These are phyloP conservation scores for Dipodomys spectabilis DNA, from an alignment of 2,113 vertebrate species.

Conservation along the genomic window DNA sequence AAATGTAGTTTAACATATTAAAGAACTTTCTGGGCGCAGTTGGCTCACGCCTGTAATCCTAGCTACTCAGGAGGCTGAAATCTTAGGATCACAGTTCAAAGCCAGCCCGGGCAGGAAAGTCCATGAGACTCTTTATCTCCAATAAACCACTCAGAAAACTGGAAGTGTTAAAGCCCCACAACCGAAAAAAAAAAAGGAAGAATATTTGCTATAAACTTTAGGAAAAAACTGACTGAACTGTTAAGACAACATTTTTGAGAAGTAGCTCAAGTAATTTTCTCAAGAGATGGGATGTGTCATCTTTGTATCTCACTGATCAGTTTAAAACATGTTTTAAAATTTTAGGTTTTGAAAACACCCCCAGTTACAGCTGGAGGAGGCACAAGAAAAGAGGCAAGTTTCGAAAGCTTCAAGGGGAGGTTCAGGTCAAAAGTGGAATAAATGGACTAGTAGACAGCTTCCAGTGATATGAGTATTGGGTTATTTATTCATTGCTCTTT, in stretches of 20 bases:
- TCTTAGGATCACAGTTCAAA: no score
- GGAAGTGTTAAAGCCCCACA: no score
- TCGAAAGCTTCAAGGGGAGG: no score
- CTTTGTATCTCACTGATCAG: neutral
- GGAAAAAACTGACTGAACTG: neutral
- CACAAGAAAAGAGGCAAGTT: neutral
- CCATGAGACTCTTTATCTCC: no score
- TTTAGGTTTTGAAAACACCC: neutral
- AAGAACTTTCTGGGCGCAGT: neutral
- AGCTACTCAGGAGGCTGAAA: no score
- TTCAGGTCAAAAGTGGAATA: no score
- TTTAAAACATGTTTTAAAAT: conserved; percentile 13
- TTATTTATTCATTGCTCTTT: no score
- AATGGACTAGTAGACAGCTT: neutral
- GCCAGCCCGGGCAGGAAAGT: no score
- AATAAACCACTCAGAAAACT: no score
- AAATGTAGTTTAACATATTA: neutral
- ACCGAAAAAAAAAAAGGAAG: neutral
- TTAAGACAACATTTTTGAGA: neutral
- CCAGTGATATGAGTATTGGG: no score
- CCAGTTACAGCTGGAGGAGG: neutral
- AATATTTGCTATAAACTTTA: neutral
- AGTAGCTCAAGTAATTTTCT: neutral
- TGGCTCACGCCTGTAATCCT: no score
- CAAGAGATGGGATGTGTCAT: neutral